Conservation (phyloP, 2,888 invertebrate species). For the Mycalesis mineus region DNA sequence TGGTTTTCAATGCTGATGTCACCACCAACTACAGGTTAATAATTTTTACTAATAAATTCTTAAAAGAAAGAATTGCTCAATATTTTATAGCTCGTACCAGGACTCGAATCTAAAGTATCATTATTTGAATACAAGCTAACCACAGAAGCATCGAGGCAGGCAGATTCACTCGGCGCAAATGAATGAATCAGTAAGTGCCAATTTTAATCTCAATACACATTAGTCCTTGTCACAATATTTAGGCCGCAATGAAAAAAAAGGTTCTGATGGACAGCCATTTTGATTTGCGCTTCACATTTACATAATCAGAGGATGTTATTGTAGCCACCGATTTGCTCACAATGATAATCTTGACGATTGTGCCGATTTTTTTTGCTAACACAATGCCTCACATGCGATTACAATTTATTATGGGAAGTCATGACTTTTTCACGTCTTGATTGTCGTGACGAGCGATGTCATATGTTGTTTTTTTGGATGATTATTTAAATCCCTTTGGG, state of each 20-base stretch:
- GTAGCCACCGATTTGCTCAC: slow-evolving; percentile 37
- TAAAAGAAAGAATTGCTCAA: too few species aligned
- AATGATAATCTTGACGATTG: slow-evolving; percentile 30
- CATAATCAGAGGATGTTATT: slow-evolving; percentile 28
- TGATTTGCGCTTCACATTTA: slow-evolving; percentile 28
- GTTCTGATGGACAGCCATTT: slow-evolving; percentile 21
- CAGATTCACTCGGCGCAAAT: not conserved
- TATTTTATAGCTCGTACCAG: too few species aligned
- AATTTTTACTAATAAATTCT: too few species aligned
- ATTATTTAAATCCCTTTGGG: not conserved
- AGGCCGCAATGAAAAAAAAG: not conserved
- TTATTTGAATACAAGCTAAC: too few species aligned
- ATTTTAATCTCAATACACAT: not conserved
- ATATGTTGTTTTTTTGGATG: not conserved
- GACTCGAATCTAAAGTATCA: too few species aligned
- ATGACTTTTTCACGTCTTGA: not conserved
- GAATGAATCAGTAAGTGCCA: not conserved
- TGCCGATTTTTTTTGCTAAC: slow-evolving; percentile 17
- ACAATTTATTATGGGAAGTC: slow-evolving; percentile 3
- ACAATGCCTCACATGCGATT: slow-evolving; percentile 20
- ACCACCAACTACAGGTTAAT: too few species aligned
- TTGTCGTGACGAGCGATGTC: not conserved
- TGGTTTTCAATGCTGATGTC: not conserved
- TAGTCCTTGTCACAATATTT: slow-evolving; percentile 3
- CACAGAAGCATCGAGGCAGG: too few species aligned